Conservation (phyloP, 2,888 invertebrate genomes). For the Drosophila anceps region DNA sequence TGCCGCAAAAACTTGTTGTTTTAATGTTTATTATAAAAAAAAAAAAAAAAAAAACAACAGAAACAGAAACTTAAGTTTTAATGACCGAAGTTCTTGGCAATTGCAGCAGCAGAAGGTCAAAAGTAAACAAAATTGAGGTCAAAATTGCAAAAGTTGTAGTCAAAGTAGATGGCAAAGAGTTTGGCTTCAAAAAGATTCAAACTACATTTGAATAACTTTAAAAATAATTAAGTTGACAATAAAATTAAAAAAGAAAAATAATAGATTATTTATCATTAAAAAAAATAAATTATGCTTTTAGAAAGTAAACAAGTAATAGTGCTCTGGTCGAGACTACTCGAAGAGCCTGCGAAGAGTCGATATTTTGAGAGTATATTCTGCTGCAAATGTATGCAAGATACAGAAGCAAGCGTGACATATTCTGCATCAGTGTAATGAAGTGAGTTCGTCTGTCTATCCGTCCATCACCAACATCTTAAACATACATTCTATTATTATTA, state of each 20-base stretch:
- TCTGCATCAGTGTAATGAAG: no score
- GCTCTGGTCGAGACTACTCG: no score
- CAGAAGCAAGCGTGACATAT: no score
- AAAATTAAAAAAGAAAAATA: not conserved
- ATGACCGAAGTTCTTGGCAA: constrained; percentile 44
- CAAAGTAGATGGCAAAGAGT: constrained; percentile 4
- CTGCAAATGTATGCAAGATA: no score
- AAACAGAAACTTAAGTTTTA: constrained; percentile 41
- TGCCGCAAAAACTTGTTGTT: constrained; percentile 32
- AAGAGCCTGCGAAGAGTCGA: no score
- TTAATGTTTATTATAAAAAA: constrained; percentile 23
- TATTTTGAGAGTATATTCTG: no score
- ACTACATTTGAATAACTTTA: not conserved
- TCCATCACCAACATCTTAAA: no score
- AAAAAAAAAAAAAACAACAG: not conserved
- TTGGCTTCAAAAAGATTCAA: not conserved
- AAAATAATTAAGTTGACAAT: not conserved
- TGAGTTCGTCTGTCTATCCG: no score
- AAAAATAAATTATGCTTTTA: not conserved
- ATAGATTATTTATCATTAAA: not conserved
- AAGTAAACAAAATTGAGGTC: constrained; percentile 33
- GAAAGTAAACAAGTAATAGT: no score
- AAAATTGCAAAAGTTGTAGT: not conserved
- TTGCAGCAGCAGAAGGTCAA: constrained; percentile 37
- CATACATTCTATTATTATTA: no score